phyloP scores from a whole-genome alignment of 2,113 vertebrate species.

The Alosa alosa region DNA sequence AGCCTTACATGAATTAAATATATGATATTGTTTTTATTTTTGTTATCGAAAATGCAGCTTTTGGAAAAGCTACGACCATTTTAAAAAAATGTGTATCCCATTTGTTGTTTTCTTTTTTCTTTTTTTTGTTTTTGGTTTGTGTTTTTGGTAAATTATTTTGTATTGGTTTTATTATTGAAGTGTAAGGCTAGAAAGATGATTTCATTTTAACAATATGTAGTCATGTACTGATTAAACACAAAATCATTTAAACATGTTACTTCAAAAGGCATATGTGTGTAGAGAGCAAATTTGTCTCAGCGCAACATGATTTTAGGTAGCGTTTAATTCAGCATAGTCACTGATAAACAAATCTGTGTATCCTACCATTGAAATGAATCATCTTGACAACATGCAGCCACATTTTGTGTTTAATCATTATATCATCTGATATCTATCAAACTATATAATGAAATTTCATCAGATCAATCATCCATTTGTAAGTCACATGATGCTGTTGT shows the following conservation, averaged over 20 bases:
- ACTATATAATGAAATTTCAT: conserved; percentile 22
- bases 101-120: conserved; percentile 32
- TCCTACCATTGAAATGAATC: not conserved
- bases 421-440: conserved; percentile 34
- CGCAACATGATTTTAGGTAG: conserved; percentile 17
- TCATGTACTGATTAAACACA: conserved; percentile 53
- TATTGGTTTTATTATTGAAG: conserved; percentile 57
- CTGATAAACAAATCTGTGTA: not conserved
- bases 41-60: conserved; percentile 66
- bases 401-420: conserved; percentile 34
- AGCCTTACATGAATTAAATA: conserved; percentile 70
- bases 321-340: not conserved
- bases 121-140: conserved; percentile 52
- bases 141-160: conserved; percentile 71
- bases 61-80: conserved; percentile 68
- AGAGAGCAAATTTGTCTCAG: conserved; percentile 39
- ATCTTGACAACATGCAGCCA: conserved; percentile 47
- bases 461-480: not conserved
- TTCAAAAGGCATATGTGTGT: conserved; percentile 3
- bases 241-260: conserved; percentile 36
- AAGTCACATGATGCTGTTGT: not conserved
- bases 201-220: conserved; percentile 59
- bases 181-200: conserved; percentile 69
- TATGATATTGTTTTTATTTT: conserved; percentile 74
- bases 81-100: conserved; percentile 59